Conservation (phyloP, 1,140 invertebrate species). For the Macrocentrus cingulum region DNA sequence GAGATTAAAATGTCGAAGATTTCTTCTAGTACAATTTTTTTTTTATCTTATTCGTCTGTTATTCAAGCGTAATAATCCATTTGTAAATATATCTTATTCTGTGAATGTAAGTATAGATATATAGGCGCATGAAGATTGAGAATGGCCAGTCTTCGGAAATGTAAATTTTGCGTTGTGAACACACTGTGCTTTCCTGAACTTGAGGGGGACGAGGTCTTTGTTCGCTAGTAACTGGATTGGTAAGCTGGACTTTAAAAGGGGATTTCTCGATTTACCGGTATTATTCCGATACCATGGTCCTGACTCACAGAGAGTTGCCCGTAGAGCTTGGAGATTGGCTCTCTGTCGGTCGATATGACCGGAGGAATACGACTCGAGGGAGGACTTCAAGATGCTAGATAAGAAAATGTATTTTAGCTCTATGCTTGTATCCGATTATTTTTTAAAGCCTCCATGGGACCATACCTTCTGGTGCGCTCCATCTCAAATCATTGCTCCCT, state of each 20-base stretch:
- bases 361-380: conserved; percentile 12
- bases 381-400: conserved; percentile 12
- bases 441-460: conserved; percentile 3
- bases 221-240: conserved; percentile 26
- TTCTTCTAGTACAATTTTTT: too few relatives aligned
- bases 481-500: not conserved
- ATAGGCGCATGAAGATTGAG: not conserved
- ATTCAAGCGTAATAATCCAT: too few relatives aligned
- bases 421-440: conserved; percentile 3
- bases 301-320: not conserved
- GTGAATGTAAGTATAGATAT: not conserved
- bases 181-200: conserved; percentile 4
- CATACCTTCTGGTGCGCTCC: not conserved
- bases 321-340: conserved; percentile 21
- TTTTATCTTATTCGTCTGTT: too few relatives aligned
- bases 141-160: conserved; percentile 23
- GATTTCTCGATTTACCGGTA: conserved; percentile 25
- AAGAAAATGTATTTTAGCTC: conserved; percentile 20
- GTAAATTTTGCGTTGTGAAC: conserved; percentile 15
- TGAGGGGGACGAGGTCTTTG: conserved; percentile 8
- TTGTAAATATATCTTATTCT: too few relatives aligned
- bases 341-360: not conserved
- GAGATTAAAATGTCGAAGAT: too few relatives aligned
- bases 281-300: conserved; percentile 17
- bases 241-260: conserved; percentile 19